A percentile compares a stretch with the other conserved stretches of the same genome.
phyloP scores from a whole-genome alignment of 2,797 vertebrate genomes.

The Craterocephalus amniculus region DNA sequence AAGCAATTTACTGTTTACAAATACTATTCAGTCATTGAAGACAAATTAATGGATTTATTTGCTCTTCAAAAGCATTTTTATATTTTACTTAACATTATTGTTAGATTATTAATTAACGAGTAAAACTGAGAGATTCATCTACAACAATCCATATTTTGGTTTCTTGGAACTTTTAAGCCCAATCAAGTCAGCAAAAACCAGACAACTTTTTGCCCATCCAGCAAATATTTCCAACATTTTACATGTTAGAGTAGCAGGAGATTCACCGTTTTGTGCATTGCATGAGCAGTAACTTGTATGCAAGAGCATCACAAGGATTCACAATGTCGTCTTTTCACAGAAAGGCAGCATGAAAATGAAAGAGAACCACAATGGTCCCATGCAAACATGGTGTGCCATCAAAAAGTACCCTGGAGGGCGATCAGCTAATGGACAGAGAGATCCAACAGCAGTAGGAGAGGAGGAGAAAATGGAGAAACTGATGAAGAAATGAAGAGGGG shows the following conservation, averaged over 20 bases:
- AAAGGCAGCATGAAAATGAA: constrained; percentile 26
- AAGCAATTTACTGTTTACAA: not conserved
- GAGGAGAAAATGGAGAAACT: constrained; percentile 47
- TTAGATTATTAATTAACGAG: not conserved
- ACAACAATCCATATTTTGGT: not conserved
- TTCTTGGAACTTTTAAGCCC: too few relatives aligned
- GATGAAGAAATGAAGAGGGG: constrained; percentile 50
- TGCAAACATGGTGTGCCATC: constrained; percentile 44
- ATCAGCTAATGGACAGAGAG: constrained; percentile 51
- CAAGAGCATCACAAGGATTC: not conserved
- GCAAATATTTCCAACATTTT: constrained; percentile 4
- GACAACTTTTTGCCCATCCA: not conserved
- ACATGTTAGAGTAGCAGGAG: not conserved
- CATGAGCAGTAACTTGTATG: not conserved
- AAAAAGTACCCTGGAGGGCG: constrained; percentile 64
- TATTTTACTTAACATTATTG: not conserved
- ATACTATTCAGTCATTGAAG: not conserved
- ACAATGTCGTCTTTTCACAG: constrained; percentile 6
- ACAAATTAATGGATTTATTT: too few relatives aligned
- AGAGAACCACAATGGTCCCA: constrained; percentile 25
- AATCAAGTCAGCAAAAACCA: not conserved
- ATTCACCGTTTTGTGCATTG: not conserved
- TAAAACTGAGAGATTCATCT: too few relatives aligned
- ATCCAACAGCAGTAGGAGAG: constrained; percentile 60
- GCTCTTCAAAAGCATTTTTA: too few relatives aligned